These are phyloP conservation scores for Phainopepla nitens DNA, from an alignment of 2,113 vertebrate genomes.

Conservation along the genomic window DNA sequence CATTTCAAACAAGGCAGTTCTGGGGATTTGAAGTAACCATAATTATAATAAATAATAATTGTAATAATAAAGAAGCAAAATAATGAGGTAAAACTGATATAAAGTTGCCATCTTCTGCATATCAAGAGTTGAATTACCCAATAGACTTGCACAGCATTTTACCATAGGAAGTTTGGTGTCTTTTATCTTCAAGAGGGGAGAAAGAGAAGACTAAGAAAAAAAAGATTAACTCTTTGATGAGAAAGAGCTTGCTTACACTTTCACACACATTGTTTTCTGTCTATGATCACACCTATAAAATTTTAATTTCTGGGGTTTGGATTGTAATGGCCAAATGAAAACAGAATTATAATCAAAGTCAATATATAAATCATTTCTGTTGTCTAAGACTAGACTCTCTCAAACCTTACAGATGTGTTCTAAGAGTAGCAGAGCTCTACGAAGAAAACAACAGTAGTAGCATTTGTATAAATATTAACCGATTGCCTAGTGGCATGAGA, in stretches of 20 bases:
- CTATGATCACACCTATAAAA: not conserved
- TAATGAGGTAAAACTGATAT: not conserved
- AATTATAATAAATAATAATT: not conserved
- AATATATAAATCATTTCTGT: not conserved
- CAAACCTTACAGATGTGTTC: not conserved
- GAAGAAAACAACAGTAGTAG: not conserved
- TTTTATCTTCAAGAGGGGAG: not conserved
- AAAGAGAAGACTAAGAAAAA: not conserved
- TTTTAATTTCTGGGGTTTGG: not conserved
- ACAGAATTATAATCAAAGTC: not conserved
- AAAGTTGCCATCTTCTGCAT: not conserved
- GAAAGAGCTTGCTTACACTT: not conserved
- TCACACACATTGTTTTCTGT: not conserved
- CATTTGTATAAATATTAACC: not conserved
- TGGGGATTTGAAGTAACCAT: not conserved
- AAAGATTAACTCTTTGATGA: not conserved
- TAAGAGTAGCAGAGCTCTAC: not conserved
- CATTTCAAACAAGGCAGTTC: not conserved
- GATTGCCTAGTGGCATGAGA: not conserved
- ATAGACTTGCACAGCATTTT: not conserved
- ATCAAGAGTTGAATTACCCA: not conserved
- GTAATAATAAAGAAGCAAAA: not conserved
- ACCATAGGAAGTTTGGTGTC: not conserved
- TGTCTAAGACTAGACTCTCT: not conserved
- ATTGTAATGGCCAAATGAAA: not conserved